A percentile compares a stretch with the other conserved stretches of the same genome.
phyloP scores from a whole-genome alignment of 2,888 invertebrate species.

The Eupithecia subumbrata region DNA sequence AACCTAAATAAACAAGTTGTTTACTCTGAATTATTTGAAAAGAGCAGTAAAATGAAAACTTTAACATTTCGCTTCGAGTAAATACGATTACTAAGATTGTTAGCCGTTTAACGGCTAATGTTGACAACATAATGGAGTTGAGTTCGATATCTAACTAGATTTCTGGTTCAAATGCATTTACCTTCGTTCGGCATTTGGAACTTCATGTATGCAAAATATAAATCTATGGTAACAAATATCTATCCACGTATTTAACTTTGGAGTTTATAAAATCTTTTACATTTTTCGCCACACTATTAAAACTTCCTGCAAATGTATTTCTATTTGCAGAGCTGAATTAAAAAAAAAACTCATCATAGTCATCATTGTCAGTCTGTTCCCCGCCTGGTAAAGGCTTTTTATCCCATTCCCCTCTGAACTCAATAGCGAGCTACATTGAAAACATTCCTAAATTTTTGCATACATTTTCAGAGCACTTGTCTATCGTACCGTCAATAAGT shows the following conservation, averaged over 20 bases:
- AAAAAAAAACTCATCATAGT: too few species aligned
- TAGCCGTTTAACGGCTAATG: conserved; percentile 28
- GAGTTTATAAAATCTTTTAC: too few species aligned
- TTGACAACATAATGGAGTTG: conserved; percentile 19
- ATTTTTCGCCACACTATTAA: too few species aligned
- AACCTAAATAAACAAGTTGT: conserved; percentile 46
- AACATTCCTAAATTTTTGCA: neutral
- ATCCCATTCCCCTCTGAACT: neutral
- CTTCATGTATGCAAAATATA: too few species aligned
- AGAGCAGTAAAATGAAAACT: conserved; percentile 47
- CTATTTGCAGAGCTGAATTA: too few species aligned
- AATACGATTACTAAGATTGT: conserved; percentile 35
- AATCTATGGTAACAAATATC: too few species aligned
- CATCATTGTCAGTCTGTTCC: neutral
- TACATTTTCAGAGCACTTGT: conserved; percentile 11
- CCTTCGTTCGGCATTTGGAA: too few species aligned
- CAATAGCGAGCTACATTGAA: neutral
- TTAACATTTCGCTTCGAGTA: conserved; percentile 40
- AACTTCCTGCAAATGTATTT: too few species aligned
- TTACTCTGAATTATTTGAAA: conserved; percentile 46
- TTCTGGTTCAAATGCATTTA: neutral
- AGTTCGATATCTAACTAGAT: neutral
- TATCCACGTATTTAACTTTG: too few species aligned
- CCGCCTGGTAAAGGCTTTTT: neutral
- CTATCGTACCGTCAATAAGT: conserved; percentile 6